Percentiles rank a stretch among this genome's conserved stretches.
These are phyloP conservation scores for Porites divaricata DNA, from an alignment of 92 coral and sea anemone species.

Conservation along the genomic window DNA sequence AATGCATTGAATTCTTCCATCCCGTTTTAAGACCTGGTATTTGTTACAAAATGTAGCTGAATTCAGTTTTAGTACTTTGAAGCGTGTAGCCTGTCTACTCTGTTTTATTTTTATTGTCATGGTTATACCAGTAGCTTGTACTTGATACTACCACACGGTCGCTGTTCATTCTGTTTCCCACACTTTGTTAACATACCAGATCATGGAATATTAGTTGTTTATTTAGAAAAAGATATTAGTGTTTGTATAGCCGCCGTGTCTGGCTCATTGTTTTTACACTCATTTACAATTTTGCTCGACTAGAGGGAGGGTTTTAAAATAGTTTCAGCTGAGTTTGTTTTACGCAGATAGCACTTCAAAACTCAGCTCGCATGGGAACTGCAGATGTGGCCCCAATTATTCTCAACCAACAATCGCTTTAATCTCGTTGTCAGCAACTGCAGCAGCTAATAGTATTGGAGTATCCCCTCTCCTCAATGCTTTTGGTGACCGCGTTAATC, in stretches of 20 bases:
- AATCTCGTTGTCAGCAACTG: neutral
- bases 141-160: neutral
- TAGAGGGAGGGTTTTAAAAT: constrained; percentile 10
- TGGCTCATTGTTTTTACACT: constrained; percentile 20
- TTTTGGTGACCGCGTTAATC: too few species aligned
- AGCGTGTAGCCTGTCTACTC: neutral
- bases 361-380: constrained; percentile 13
- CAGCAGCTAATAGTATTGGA: neutral
- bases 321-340: constrained; percentile 35
- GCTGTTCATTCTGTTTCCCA: neutral
- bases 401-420: neutral
- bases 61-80: neutral
- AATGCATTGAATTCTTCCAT: constrained; percentile 11
- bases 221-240: constrained; percentile 35
- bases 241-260: constrained; percentile 42
- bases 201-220: constrained; percentile 43
- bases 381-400: neutral
- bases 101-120: too few species aligned
- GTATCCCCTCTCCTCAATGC: too few species aligned
- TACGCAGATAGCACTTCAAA: constrained; percentile 37
- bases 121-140: too few species aligned
- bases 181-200: constrained; percentile 5
- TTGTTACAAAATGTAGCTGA: neutral
- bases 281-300: constrained; percentile 10
- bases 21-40: neutral